Evolutionary conservation across 2,797 vertebrate species (phyloP).

Genomic region (Protosalanx chinensis): DNA sequence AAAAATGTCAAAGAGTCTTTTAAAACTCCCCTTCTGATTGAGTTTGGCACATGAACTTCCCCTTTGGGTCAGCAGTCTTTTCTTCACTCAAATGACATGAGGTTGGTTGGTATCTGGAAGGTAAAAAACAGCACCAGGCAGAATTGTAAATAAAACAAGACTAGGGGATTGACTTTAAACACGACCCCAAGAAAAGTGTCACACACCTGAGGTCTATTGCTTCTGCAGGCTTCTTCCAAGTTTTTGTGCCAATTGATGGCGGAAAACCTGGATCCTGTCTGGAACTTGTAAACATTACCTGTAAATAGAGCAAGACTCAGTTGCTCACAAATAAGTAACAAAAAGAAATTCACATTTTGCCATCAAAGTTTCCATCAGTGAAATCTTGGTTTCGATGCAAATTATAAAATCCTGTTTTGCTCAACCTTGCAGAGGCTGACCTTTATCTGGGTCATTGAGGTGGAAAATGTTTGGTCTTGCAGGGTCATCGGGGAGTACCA

Average conservation of each 20-base stretch:
- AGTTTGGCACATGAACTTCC: conserved; percentile 50
- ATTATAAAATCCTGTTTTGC: neutral
- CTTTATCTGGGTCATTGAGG: conserved; percentile 94
- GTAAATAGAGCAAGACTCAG: conserved; percentile 28
- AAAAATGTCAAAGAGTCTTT: conserved; percentile 22
- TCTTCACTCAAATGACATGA: conserved; percentile 92
- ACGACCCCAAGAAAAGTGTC: too few species aligned
- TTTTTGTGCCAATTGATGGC: conserved; percentile 97
- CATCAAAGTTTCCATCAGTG: too few species aligned
- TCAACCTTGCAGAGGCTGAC: conserved; percentile 53
- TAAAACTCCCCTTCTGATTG: neutral
- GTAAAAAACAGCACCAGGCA: conserved; percentile 39
- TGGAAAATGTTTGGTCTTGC: conserved; percentile 94
- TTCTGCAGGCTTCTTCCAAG: conserved; percentile 90
- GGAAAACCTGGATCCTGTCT: conserved; percentile 91
- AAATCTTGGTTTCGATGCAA: too few species aligned
- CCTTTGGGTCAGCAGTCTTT: conserved; percentile 16
- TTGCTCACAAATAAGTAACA: neutral
- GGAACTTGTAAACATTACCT: conserved; percentile 99
- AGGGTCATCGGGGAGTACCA: conserved; percentile 87
- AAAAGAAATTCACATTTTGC: too few species aligned
- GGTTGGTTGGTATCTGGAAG: conserved; percentile 90
- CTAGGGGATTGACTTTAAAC: neutral
- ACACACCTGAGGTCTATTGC: conserved; percentile 87
- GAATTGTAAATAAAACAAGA: neutral